Percentiles rank a stretch among this genome's conserved stretches.
These are phyloP conservation scores for Cydia pomonella DNA, from an alignment of 1,140 invertebrate species.

Conservation along the genomic window DNA sequence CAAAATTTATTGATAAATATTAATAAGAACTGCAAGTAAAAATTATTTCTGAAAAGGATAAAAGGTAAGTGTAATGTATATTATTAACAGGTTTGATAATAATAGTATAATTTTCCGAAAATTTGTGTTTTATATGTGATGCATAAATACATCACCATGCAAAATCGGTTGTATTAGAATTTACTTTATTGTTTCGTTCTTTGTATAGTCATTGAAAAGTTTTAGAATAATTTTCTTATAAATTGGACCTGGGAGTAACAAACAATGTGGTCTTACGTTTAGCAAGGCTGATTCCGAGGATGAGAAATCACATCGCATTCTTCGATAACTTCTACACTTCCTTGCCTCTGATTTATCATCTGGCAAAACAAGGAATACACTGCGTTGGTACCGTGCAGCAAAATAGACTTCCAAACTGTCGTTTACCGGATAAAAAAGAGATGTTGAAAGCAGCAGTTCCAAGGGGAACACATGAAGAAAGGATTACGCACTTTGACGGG, in stretches of 20 bases:
- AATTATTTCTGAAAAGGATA: no score
- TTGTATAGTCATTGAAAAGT: no score
- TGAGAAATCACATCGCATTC: slow-evolving; percentile 51
- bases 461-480: slow-evolving; percentile 55
- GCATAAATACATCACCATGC: no score
- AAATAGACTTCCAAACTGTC: slow-evolving; percentile 54
- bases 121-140: no score
- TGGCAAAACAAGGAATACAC: slow-evolving; percentile 53
- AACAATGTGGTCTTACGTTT: slow-evolving; percentile 51
- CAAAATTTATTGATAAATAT: no score
- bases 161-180: no score
- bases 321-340: slow-evolving; percentile 59
- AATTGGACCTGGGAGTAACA: slow-evolving; percentile 47
- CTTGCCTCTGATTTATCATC: slow-evolving; percentile 47
- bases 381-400: slow-evolving; percentile 49
- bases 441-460: slow-evolving; percentile 58
- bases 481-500: slow-evolving; percentile 48
- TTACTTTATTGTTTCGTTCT: no score
- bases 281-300: slow-evolving; percentile 46
- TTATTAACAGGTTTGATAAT: no score
- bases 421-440: slow-evolving; percentile 51
- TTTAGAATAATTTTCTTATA: no score
- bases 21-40: no score
- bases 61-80: no score
- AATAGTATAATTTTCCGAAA: no score